Percentiles rank a stretch among this genome's conserved stretches.
Conservation (phyloP, 2,797 vertebrate species). For the Anguilla megastoma region DNA sequence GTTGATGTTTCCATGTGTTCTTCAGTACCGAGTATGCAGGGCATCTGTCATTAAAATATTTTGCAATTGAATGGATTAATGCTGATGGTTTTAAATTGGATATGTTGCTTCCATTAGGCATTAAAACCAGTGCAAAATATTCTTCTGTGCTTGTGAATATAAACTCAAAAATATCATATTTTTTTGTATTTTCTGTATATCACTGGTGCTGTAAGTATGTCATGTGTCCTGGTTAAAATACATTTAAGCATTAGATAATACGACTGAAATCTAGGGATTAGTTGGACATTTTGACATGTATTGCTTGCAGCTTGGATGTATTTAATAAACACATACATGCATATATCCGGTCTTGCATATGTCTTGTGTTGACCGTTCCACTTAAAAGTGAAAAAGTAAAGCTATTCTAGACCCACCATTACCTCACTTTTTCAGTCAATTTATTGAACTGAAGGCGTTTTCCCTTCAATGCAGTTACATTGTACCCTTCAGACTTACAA, state of each 20-base stretch:
- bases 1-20: neutral
- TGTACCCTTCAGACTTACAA: neutral
- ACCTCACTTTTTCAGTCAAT: neutral
- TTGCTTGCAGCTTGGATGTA: neutral
- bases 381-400: neutral
- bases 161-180: neutral
- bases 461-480: neutral
- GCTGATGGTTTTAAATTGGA: neutral
- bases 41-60: neutral
- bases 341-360: neutral
- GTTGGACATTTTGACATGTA: neutral
- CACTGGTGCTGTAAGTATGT: neutral
- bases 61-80: neutral
- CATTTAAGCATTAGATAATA: neutral
- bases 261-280: neutral
- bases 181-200: neutral
- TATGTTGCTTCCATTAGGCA: neutral
- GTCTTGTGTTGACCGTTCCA: neutral
- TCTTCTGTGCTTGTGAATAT: neutral
- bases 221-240: neutral
- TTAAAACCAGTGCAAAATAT: neutral
- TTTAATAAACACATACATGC: neutral
- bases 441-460: neutral
- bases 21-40: neutral
- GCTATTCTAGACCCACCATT: neutral